Evolutionary conservation across 2,113 vertebrate species (phyloP).

Genomic region (Serinus canaria): DNA sequence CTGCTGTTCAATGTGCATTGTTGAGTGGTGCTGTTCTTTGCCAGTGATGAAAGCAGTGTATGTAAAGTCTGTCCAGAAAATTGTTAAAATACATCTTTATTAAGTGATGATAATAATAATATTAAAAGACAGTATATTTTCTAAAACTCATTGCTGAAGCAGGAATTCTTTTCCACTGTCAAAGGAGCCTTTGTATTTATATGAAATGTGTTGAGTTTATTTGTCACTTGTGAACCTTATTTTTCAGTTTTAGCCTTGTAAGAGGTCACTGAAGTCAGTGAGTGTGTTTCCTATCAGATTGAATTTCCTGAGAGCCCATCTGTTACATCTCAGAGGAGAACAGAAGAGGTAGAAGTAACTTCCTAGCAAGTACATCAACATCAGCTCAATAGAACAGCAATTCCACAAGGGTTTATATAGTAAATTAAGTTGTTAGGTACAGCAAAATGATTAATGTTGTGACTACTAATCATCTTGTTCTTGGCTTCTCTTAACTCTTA

Average conservation of each 20-base stretch:
- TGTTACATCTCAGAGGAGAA: not conserved
- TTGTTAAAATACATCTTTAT: not conserved
- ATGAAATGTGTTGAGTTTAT: not conserved
- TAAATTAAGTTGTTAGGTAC: constrained; percentile 8
- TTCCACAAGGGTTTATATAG: not conserved
- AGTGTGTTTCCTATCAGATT: not conserved
- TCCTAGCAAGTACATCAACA: not conserved
- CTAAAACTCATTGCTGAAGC: not conserved
- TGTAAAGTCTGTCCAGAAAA: not conserved
- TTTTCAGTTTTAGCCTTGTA: not conserved
- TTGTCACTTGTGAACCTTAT: not conserved
- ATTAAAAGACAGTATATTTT: not conserved
- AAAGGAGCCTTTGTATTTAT: not conserved
- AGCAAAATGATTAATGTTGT: not conserved
- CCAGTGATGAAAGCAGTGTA: not conserved
- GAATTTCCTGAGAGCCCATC: not conserved
- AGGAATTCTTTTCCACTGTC: not conserved
- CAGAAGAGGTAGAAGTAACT: not conserved
- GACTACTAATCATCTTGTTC: not conserved
- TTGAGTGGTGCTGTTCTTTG: not conserved
- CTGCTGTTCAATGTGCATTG: not conserved
- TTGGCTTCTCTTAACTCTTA: constrained; percentile 7
- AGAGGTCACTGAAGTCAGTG: not conserved
- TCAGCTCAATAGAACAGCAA: not conserved
- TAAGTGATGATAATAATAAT: not conserved